Percentiles rank a stretch among this genome's conserved stretches.
These are phyloP conservation scores for Neoaliturus tenellus DNA, from an alignment of 2,888 invertebrate genomes.

Conservation along the genomic window DNA sequence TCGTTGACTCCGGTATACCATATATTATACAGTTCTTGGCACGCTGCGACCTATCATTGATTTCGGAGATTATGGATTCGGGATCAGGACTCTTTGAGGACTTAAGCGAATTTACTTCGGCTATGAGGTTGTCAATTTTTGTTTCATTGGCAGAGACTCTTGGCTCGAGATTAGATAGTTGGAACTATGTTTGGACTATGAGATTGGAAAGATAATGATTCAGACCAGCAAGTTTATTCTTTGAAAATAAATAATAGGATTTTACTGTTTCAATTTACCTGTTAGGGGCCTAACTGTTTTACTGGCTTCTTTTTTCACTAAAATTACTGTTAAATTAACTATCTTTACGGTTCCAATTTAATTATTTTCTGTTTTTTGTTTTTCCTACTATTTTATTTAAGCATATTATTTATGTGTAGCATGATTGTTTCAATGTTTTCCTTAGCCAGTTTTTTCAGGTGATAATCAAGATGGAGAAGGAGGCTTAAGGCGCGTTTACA, in stretches of 20 bases:
- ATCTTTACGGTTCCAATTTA: constrained; percentile 5
- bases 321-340: neutral
- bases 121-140: too few relatives aligned
- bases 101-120: too few relatives aligned
- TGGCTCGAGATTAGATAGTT: too few relatives aligned
- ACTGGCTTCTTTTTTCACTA: neutral
- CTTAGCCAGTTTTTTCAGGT: constrained; percentile 26
- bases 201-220: constrained; percentile 17
- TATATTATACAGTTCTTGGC: too few relatives aligned
- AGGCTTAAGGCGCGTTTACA: too few relatives aligned
- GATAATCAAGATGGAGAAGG: constrained; percentile 35
- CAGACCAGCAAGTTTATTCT: neutral
- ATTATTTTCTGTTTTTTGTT: neutral
- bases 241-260: neutral
- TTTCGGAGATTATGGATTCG: too few relatives aligned
- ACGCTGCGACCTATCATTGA: too few relatives aligned
- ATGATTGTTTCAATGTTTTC: constrained; percentile 8
- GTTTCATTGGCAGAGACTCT: too few relatives aligned
- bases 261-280: constrained; percentile 11
- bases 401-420: neutral
- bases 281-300: neutral
- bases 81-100: too few relatives aligned
- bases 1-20: too few relatives aligned
- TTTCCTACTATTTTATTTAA: neutral
- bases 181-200: too few relatives aligned